These are phyloP conservation scores for Ctenicera cuprea DNA, from an alignment of 2,888 invertebrate species.

Conservation along the genomic window DNA sequence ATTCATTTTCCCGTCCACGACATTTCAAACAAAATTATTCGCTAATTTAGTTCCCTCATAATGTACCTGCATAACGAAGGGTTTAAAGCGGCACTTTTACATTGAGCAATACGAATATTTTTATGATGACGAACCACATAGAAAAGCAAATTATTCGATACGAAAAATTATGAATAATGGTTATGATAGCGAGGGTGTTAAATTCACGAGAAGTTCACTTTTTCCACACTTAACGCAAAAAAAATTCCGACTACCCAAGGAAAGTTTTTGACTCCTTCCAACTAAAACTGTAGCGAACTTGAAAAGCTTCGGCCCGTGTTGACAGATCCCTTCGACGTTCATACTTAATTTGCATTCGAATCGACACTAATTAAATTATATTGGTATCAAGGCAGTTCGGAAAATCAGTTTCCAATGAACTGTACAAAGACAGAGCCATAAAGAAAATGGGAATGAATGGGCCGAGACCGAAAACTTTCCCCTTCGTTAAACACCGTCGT, in stretches of 20 bases:
- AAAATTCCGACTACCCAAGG: too few relatives aligned
- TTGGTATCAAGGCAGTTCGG: constrained; percentile 19
- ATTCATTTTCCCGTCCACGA: not conserved
- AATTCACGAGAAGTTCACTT: not conserved
- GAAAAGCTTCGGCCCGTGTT: constrained; percentile 4
- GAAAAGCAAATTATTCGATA: not conserved
- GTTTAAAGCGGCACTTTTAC: not conserved
- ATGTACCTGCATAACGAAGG: too few relatives aligned
- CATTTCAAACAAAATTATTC: too few relatives aligned
- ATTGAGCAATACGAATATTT: not conserved
- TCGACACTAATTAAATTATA: constrained; percentile 30
- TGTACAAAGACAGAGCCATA: constrained; percentile 16
- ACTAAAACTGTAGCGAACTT: not conserved
- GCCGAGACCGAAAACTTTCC: constrained; percentile 20
- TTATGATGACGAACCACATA: not conserved
- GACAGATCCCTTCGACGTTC: constrained; percentile 23
- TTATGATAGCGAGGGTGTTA: not conserved
- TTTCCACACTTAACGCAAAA: too few relatives aligned
- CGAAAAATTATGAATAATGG: not conserved
- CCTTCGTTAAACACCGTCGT: constrained; percentile 12
- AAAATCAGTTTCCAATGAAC: constrained; percentile 21
- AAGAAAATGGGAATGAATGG: constrained; percentile 23
- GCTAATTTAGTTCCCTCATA: too few relatives aligned
- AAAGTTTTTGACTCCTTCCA: constrained; percentile 7
- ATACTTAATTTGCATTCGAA: constrained; percentile 29